A percentile compares a stretch with the other conserved stretches of the same genome.
phyloP scores from a whole-genome alignment of 2,797 vertebrate species.

The Centropyge bicolor region DNA sequence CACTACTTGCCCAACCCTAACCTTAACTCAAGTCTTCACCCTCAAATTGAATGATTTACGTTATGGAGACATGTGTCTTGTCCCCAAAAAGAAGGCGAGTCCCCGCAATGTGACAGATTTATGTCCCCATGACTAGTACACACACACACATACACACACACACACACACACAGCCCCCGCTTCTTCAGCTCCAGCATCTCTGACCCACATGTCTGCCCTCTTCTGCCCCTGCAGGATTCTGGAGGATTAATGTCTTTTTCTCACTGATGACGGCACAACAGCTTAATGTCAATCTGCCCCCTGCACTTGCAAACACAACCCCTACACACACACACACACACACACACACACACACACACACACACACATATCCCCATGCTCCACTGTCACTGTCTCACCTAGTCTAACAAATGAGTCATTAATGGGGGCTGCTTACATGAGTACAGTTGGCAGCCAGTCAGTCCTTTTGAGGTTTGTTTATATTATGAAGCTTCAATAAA shows the following conservation, averaged over 20 bases:
- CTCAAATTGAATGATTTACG: too few species aligned
- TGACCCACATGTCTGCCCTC: conserved; percentile 30
- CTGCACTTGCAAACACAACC: not conserved
- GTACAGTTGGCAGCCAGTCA: not conserved
- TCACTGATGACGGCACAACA: conserved; percentile 17
- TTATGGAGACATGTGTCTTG: too few species aligned
- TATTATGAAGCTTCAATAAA: not conserved
- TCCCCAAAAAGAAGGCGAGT: too few species aligned
- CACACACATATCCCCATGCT: not conserved
- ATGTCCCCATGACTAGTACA: not conserved
- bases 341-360: not conserved
- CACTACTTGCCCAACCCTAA: too few species aligned
- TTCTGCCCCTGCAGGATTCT: conserved; percentile 16
- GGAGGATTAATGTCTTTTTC: conserved; percentile 28
- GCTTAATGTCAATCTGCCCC: conserved; percentile 23
- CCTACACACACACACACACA: not conserved
- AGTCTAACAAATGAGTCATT: conserved; percentile 16
- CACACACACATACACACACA: conserved; percentile 8
- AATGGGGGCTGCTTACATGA: not conserved
- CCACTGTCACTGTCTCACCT: not conserved
- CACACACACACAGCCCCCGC: not conserved
- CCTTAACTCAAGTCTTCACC: too few species aligned
- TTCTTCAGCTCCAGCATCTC: conserved; percentile 13
- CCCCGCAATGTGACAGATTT: too few species aligned
- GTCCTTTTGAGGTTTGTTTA: not conserved